These are phyloP conservation scores for Bothrops jararaca DNA, from an alignment of 2,113 vertebrate species.

Conservation along the genomic window DNA sequence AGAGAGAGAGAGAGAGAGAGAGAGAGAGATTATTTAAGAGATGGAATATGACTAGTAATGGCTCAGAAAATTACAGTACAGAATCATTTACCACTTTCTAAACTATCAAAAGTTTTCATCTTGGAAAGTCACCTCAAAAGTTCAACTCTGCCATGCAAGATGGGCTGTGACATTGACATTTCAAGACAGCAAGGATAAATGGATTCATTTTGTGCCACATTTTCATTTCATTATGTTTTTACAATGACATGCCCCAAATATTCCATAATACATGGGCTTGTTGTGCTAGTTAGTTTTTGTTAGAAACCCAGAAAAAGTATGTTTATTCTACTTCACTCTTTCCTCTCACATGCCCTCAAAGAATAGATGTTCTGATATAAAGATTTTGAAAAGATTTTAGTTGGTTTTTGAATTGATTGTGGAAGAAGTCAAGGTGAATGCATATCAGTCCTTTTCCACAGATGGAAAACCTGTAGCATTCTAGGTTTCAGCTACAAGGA, in stretches of 20 bases:
- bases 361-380: background rate
- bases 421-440: background rate
- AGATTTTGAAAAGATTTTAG: background rate
- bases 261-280: background rate
- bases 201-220: conserved; percentile 21
- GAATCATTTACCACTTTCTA: conserved; percentile 46
- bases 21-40: conserved; percentile 44
- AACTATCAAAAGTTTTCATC: conserved; percentile 41
- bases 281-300: background rate
- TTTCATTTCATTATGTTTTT: conserved; percentile 23
- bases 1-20: background rate
- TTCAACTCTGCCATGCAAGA: background rate
- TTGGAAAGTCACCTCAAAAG: conserved; percentile 10
- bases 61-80: conserved; percentile 51
- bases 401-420: background rate
- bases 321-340: background rate
- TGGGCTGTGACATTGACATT: background rate
- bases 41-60: conserved; percentile 26
- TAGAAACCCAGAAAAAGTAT: background rate
- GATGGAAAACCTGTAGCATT: background rate
- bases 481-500: background rate
- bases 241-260: background rate
- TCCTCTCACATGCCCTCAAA: background rate
- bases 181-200: conserved; percentile 13
- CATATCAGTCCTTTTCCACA: background rate